Conservation (phyloP, 2,888 invertebrate species). For the Pomacea canaliculata region DNA sequence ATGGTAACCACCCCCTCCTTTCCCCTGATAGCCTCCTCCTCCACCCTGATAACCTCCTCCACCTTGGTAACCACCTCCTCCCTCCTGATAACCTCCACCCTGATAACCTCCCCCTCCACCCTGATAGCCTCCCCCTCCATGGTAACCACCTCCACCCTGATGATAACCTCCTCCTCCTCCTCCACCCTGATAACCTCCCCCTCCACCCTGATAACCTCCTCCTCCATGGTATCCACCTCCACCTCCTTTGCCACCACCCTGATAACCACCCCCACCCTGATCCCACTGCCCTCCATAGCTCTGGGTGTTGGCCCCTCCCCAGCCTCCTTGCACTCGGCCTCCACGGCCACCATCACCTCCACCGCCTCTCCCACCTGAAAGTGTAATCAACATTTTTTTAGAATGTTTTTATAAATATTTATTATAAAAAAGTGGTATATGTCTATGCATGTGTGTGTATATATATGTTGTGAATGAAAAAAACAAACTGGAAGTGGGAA, state of each 20-base stretch:
- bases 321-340: conserved; percentile 58
- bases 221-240: conserved; percentile 27
- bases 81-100: conserved; percentile 40
- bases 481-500: background rate
- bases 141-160: conserved; percentile 62
- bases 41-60: conserved; percentile 40
- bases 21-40: conserved; percentile 34
- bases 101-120: conserved; percentile 47
- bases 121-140: conserved; percentile 40
- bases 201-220: conserved; percentile 48
- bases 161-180: conserved; percentile 69
- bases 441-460: too few relatives aligned
- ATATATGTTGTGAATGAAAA: too few relatives aligned
- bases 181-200: conserved; percentile 70
- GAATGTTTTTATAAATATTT: background rate
- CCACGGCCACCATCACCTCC: conserved; percentile 48
- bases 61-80: conserved; percentile 34
- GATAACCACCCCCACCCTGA: conserved; percentile 55
- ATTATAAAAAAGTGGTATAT: background rate
- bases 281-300: conserved; percentile 60
- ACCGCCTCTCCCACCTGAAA: conserved; percentile 33
- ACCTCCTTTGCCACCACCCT: conserved; percentile 49
- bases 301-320: conserved; percentile 42
- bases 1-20: conserved; percentile 36
- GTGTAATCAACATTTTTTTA: background rate